These are phyloP conservation scores for Chaetorhynchus papuensis DNA, from an alignment of 2,113 vertebrate genomes.

Conservation along the genomic window DNA sequence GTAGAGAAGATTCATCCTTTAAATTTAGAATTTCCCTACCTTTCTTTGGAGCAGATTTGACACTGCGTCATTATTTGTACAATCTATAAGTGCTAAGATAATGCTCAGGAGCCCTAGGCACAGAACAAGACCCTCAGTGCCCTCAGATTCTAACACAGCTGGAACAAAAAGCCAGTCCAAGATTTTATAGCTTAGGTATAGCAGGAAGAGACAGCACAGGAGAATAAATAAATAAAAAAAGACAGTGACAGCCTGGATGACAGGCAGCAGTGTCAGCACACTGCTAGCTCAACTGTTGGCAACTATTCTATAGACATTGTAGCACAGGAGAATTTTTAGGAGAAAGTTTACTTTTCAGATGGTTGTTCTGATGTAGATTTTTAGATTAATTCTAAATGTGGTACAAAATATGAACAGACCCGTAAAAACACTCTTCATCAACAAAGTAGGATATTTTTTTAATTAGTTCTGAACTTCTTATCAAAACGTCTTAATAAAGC, in stretches of 20 bases:
- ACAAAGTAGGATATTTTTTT: not conserved
- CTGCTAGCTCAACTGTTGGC: not conserved
- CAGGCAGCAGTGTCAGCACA: not conserved
- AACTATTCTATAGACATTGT: not conserved
- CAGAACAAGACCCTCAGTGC: not conserved
- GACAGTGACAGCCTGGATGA: not conserved
- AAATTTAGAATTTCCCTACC: not conserved
- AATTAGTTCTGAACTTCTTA: not conserved
- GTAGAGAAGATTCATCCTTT: not conserved
- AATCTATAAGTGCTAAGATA: not conserved
- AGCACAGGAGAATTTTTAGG: not conserved
- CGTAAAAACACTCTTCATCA: not conserved
- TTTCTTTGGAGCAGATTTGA: not conserved
- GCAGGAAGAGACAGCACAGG: not conserved
- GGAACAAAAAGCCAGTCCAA: not conserved
- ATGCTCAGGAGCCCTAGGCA: not conserved
- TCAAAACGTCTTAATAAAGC: not conserved
- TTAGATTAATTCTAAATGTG: not conserved
- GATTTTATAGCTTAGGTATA: not conserved
- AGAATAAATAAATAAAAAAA: not conserved
- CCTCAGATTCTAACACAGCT: not conserved
- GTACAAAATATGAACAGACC: not conserved
- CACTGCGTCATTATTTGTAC: not conserved
- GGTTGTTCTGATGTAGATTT: not conserved
- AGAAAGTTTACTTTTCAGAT: not conserved